Base-by-base conservation (phyloP, 2,888 invertebrate species). In the Sepiola atlantica region DNA sequence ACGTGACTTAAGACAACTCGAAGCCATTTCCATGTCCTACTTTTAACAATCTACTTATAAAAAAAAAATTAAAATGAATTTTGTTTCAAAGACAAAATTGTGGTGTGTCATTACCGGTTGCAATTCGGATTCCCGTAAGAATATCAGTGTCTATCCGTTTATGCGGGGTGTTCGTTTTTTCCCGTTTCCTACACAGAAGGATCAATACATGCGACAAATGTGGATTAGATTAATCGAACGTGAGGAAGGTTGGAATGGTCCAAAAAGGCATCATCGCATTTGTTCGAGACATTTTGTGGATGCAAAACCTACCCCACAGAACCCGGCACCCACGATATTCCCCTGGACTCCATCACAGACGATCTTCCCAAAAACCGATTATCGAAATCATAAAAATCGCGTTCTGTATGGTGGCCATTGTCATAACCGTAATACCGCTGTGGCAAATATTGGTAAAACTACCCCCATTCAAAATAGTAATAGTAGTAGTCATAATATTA, bases 221-320 rank as follows among this genome's bases (percentile, higher is more conserved):
- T 95, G 94, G 95, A 57, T 94, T 21, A 32, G 94, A 61, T 35
- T 94, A 77, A 20, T 94, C 24, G 35, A 94, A 57, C 93, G 94
- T 20, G 92, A 55, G 18, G 92, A 93, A 24, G 90, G 93, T 21
- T 95, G 93, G 91, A 61, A 94, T 16, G 94, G 94, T 32, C 91
- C 93, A 8, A 77, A 91, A 35, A 61, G 35, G 24, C 77, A 94
- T 28, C 93, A 95, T 55, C 90, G 94, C 57, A 8, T 95, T 35
- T 94, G 95, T 55, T 95, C 95, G 3, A 91, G 45, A 28, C 95
- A 95, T 45, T 94, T 94, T 55, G 92, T 94, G 3, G 95, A 95
- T 55, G 94, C 94, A 18, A n/a, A 57, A 35, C 94, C 94, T 20
- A 94, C 94, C 16, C 35, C 18, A 14, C 35, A 94, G n/a, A 93